phyloP scores from a whole-genome alignment of 2,113 vertebrate species.

The Zonotrichia leucophrys region DNA sequence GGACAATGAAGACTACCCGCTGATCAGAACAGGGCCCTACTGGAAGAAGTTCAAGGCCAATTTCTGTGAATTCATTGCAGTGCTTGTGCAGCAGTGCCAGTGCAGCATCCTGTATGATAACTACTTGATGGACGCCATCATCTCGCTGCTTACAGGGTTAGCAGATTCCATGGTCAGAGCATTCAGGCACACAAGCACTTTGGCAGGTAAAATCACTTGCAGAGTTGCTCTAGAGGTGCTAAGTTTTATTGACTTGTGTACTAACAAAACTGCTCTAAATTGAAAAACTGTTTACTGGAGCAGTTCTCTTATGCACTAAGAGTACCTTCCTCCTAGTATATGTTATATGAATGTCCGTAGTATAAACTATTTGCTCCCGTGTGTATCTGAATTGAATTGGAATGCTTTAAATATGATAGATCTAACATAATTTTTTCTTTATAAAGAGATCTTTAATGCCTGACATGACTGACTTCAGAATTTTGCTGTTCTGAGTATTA shows the following conservation, averaged over 20 bases:
- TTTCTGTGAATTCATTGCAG: slow-evolving; percentile 88
- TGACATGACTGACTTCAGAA: background rate
- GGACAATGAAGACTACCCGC: slow-evolving; percentile 85
- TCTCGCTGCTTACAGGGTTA: slow-evolving; percentile 86
- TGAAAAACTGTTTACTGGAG: background rate
- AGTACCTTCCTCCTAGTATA: background rate
- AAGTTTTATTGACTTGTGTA: background rate
- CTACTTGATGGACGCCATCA: slow-evolving; percentile 85
- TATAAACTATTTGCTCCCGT: background rate
- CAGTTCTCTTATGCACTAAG: background rate
- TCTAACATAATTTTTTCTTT: background rate
- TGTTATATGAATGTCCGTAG: background rate
- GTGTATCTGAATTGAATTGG: background rate
- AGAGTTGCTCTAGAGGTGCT: background rate
- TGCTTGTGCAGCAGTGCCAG: slow-evolving; percentile 86
- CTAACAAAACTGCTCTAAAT: background rate
- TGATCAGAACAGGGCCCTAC: slow-evolving; percentile 81
- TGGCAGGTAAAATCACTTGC: slow-evolving; percentile 78
- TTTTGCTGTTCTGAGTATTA: background rate
- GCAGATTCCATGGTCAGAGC: slow-evolving; percentile 84
- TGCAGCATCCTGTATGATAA: slow-evolving; percentile 83
- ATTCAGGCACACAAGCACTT: slow-evolving; percentile 91
- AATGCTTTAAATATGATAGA: background rate
- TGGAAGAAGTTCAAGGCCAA: slow-evolving; percentile 88
- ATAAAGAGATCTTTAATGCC: background rate